phyloP scores from a whole-genome alignment of 2,113 vertebrate species.

The Copsychus sechellarum region DNA sequence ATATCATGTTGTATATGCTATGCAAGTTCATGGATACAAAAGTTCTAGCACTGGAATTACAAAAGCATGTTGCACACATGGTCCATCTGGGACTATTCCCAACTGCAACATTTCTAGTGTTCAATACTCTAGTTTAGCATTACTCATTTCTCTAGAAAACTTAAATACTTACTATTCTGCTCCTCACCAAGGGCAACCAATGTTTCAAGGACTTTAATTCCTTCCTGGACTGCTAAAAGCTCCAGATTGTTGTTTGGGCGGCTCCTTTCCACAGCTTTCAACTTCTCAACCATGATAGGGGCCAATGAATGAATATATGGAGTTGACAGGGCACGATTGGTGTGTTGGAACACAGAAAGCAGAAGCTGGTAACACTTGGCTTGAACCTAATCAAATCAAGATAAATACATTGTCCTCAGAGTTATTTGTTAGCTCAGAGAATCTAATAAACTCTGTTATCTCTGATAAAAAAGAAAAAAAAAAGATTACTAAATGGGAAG shows the following conservation, averaged over 20 bases:
- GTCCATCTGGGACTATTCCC: neutral
- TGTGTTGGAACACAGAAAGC: slow-evolving; percentile 94
- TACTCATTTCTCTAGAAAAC: neutral
- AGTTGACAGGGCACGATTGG: slow-evolving; percentile 89
- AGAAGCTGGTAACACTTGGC: slow-evolving; percentile 96
- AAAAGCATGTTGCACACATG: neutral
- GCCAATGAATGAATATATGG: slow-evolving; percentile 95
- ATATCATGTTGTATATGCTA: neutral
- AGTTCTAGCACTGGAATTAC: neutral
- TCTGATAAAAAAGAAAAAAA: neutral
- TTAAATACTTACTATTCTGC: slow-evolving; percentile 89
- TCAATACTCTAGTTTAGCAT: neutral
- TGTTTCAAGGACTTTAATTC: slow-evolving; percentile 92
- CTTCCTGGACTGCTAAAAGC: slow-evolving; percentile 93
- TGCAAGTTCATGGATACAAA: accelerated
- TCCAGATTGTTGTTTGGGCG: slow-evolving; percentile 81
- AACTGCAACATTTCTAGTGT: neutral
- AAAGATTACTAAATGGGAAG: neutral
- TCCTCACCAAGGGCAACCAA: slow-evolving; percentile 94
- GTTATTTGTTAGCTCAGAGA: slow-evolving; percentile 4
- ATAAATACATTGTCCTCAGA: slow-evolving; percentile 18
- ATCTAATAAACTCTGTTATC: neutral
- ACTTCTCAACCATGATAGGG: slow-evolving; percentile 92
- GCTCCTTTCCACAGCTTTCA: slow-evolving; percentile 88
- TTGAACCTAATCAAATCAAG: slow-evolving; percentile 84